phyloP scores from a whole-genome alignment of 2,888 invertebrate species.

The Nomada goodeniana region DNA sequence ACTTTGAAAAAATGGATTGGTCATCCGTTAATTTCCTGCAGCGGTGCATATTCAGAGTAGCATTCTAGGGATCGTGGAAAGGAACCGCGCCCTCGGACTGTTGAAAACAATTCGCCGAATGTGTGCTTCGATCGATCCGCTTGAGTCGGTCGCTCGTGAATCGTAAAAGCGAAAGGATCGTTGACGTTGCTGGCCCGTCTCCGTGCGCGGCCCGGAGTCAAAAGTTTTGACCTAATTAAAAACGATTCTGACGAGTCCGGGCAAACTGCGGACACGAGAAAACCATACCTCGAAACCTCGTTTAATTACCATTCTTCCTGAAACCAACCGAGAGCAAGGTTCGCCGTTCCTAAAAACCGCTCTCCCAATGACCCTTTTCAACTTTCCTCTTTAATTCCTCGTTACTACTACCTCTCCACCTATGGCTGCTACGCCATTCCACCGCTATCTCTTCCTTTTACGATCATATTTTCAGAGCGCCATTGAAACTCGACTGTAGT shows the following conservation, averaged over 20 bases:
- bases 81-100: no score
- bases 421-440: not conserved
- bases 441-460: not conserved
- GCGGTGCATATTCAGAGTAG: no score
- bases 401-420: not conserved
- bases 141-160: not conserved
- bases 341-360: conserved; percentile 19
- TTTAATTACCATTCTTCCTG: conserved; percentile 36
- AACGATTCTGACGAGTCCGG: conserved; percentile 24
- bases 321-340: conserved; percentile 22
- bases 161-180: conserved; percentile 1
- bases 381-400: conserved; percentile 20
- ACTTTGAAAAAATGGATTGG: no score
- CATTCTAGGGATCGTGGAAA: no score
- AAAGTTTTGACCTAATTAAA: conserved; percentile 48
- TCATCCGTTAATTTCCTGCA: no score
- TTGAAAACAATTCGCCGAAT: not conserved
- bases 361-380: conserved; percentile 33
- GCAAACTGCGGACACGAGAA: not conserved
- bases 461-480: not conserved
- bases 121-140: not conserved
- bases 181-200: conserved; percentile 11
- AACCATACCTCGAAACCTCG: conserved; percentile 9
- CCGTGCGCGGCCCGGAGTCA: conserved; percentile 6
- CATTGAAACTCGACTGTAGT: not conserved